Percentiles rank a stretch among this genome's conserved stretches.
Evolutionary conservation across 2,888 invertebrate genomes (phyloP).

Genomic region (Apotomis turbidana): DNA sequence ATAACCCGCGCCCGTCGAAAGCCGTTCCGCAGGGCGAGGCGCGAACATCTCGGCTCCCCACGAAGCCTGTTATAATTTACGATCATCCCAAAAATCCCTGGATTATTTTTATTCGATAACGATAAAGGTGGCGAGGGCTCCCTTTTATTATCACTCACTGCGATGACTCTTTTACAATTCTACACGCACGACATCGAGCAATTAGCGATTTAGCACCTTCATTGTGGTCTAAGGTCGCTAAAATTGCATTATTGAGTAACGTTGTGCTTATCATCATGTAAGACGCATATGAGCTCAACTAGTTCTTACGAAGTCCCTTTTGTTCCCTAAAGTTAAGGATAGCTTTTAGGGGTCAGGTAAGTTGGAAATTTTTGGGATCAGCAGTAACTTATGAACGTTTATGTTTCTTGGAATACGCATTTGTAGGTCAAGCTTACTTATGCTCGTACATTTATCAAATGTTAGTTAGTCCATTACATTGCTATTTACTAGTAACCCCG

Average conservation of each 20-base stretch:
- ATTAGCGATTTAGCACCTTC: conserved; percentile 46
- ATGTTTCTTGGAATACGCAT: no score
- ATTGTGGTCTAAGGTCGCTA: background rate
- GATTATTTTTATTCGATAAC: conserved; percentile 84
- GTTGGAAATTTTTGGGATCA: background rate
- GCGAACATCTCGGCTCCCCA: conserved; percentile 60
- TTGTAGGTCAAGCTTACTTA: no score
- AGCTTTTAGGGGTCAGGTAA: background rate
- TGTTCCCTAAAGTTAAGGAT: conserved; percentile 1
- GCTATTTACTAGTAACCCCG: no score
- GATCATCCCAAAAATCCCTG: conserved; percentile 81
- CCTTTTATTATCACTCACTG: conserved; percentile 82
- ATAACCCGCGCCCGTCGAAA: conserved; percentile 32
- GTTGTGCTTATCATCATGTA: background rate
- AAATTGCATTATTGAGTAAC: background rate
- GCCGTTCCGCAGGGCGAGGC: conserved; percentile 52
- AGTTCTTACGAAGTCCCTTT: background rate
- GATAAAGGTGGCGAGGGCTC: conserved; percentile 82
- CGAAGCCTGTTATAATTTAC: conserved; percentile 81
- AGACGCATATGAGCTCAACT: background rate
- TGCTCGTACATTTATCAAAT: no score
- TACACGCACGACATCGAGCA: conserved; percentile 64
- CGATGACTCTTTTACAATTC: conserved; percentile 77
- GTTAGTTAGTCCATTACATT: no score
- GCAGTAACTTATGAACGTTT: background rate